These are phyloP conservation scores for Tryphoninae sp. DNA, from an alignment of 2,888 invertebrate genomes.

Conservation along the genomic window DNA sequence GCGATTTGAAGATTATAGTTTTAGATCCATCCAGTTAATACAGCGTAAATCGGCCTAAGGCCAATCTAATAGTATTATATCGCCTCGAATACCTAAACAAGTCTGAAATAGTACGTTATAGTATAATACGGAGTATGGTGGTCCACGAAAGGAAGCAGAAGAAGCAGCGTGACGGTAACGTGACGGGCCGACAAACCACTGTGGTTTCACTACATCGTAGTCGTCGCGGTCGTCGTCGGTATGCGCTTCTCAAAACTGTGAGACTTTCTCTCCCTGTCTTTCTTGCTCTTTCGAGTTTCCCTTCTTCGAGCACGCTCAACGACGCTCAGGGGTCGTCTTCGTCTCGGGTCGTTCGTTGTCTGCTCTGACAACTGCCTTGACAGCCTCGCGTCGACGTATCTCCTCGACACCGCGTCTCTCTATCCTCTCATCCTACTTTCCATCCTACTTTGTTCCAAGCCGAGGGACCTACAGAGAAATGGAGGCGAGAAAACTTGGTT, in stretches of 20 bases:
- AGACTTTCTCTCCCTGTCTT: neutral
- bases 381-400: slow-evolving; percentile 59
- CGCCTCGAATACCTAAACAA: slow-evolving; percentile 25
- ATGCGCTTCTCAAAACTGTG: slow-evolving; percentile 11
- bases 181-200: slow-evolving; percentile 70
- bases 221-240: slow-evolving; percentile 41
- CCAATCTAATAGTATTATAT: neutral
- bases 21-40: neutral
- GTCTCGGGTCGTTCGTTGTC: slow-evolving; percentile 59
- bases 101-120: slow-evolving; percentile 21
- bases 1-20: no score
- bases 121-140: slow-evolving; percentile 27
- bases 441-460: slow-evolving; percentile 50
- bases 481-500: slow-evolving; percentile 15
- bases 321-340: slow-evolving; percentile 52
- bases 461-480: neutral
- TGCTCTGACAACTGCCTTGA: slow-evolving; percentile 63
- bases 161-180: slow-evolving; percentile 70
- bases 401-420: slow-evolving; percentile 45
- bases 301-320: slow-evolving; percentile 26
- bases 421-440: slow-evolving; percentile 24
- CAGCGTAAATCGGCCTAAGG: neutral
- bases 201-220: slow-evolving; percentile 58
- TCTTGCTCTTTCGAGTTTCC: neutral
- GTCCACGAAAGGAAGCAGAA: slow-evolving; percentile 65